Evolutionary conservation across 1,140 invertebrate species (phyloP).

Genomic region (Drosophila mojavensis): DNA sequence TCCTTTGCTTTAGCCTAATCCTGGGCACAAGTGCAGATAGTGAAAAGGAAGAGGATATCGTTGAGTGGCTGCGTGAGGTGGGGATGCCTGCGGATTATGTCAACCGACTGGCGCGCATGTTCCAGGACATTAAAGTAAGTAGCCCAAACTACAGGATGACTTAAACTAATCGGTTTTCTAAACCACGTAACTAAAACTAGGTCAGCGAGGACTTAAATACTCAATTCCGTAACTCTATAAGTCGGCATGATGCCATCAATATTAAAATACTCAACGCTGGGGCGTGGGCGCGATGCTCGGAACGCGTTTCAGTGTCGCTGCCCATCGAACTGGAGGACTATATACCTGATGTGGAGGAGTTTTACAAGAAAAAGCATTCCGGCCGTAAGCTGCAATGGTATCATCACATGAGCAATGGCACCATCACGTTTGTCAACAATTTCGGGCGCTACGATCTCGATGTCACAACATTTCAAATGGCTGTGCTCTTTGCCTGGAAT

Average conservation of each 20-base stretch:
- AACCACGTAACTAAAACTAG: conserved; percentile 27
- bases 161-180: neutral
- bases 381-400: conserved; percentile 99
- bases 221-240: conserved; percentile 92
- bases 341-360: conserved; percentile 98
- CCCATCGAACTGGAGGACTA: conserved; percentile 99
- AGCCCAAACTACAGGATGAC: too few relatives aligned
- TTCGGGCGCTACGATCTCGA: conserved; percentile 98
- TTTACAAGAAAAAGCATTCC: conserved; percentile 98
- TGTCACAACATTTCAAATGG: conserved; percentile 99
- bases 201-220: conserved; percentile 97
- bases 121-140: conserved; percentile 98
- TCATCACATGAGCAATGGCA: conserved; percentile 99
- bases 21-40: conserved; percentile 98
- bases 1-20: conserved; percentile 86
- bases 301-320: conserved; percentile 97
- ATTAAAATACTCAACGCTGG: conserved; percentile 99
- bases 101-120: conserved; percentile 98
- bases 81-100: conserved; percentile 99
- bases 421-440: conserved; percentile 97
- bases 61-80: conserved; percentile 96
- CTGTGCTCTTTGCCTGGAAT: conserved; percentile 99
- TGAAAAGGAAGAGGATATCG: conserved; percentile 99
- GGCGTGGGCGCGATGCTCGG: conserved; percentile 97
- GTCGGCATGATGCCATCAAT: conserved; percentile 90